Base-by-base conservation (phyloP, 2,888 invertebrate species). In the Emmelina monodactyla region DNA sequence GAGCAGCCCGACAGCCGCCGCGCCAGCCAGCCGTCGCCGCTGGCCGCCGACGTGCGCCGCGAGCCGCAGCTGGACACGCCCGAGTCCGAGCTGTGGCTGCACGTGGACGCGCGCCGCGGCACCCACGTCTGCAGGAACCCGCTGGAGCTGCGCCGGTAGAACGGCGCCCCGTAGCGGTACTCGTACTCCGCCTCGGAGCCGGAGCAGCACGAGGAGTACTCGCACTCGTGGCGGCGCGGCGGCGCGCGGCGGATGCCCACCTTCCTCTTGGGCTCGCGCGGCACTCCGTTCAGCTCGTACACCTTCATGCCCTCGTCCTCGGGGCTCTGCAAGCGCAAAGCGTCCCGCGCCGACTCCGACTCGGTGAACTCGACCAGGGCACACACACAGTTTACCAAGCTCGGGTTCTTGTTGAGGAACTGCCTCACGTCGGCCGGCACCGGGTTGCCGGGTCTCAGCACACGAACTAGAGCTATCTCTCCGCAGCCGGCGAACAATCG, bases 311-410 rank as follows among this genome's bases (percentile, higher is more conserved):
- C 83, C 7, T 83, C 78, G n/a, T 82, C 81, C 7, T 79, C 78
- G 16, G 65, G 62, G 39, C 65, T 73, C 66, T 86, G 83, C 47
- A 91, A 73, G 40, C 88, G 85, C 34, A 89, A 82, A 0, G 96
- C 94, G 38, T 87, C 86, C 49, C 92, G 84, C 0, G 96, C 96
- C 10, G 90, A 85, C 46, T 92, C 91, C 1, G 93, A 92, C 47
- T 90, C 87, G 34, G 92, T 90, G 62, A 94, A 97, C 72, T 97
- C 96, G 25, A 96, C 88, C 49, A 96, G 82, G 11, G 95, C 96
- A 65, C 92, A 93, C 60, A 93, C 88, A 72, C 89, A 86, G 51
- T 89, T 89, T 45, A 89, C 89, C 60, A 95, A 83, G 57, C 92
- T 92, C 14, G 94, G 94, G 58, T 94, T 92, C 60, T 94, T 94